A percentile compares a stretch with the other conserved stretches of the same genome.
These are phyloP conservation scores for Eleutherodactylus coqui DNA, from an alignment of 2,797 vertebrate species.

Conservation along the genomic window DNA sequence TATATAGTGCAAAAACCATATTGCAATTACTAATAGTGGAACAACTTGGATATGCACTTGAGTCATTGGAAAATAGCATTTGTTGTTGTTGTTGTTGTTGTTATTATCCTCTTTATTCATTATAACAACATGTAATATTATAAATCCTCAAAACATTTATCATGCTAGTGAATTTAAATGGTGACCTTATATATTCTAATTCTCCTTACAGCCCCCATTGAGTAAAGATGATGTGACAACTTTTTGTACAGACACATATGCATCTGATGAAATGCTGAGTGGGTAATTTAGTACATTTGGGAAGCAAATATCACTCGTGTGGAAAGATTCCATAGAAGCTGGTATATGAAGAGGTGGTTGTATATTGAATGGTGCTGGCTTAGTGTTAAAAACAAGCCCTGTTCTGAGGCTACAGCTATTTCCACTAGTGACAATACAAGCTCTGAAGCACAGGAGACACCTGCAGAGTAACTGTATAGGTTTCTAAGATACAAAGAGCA, in stretches of 20 bases:
- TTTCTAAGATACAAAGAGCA: conserved; percentile 28
- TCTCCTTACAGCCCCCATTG: background rate
- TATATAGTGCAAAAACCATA: too few relatives aligned
- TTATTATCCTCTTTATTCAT: background rate
- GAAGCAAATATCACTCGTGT: background rate
- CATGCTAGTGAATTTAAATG: background rate
- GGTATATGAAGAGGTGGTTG: background rate
- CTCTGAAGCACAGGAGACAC: conserved; percentile 40
- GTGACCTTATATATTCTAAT: background rate
- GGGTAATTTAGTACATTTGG: background rate
- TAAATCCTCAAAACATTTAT: background rate
- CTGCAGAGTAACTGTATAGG: conserved; percentile 43
- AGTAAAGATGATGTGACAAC: background rate
- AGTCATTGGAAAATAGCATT: background rate
- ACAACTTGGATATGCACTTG: too few relatives aligned
- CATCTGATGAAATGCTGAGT: background rate
- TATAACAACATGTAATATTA: background rate
- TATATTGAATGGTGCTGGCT: conserved; percentile 15
- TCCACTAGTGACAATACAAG: background rate
- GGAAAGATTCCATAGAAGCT: background rate
- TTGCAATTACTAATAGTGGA: too few relatives aligned
- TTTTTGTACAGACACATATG: background rate
- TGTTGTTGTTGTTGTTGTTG: background rate
- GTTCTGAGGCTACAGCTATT: conserved; percentile 16
- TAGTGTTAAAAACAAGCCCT: background rate